These are phyloP conservation scores for Caenorhabditis panamensis DNA, from an alignment of 2,888 invertebrate species.

Conservation along the genomic window DNA sequence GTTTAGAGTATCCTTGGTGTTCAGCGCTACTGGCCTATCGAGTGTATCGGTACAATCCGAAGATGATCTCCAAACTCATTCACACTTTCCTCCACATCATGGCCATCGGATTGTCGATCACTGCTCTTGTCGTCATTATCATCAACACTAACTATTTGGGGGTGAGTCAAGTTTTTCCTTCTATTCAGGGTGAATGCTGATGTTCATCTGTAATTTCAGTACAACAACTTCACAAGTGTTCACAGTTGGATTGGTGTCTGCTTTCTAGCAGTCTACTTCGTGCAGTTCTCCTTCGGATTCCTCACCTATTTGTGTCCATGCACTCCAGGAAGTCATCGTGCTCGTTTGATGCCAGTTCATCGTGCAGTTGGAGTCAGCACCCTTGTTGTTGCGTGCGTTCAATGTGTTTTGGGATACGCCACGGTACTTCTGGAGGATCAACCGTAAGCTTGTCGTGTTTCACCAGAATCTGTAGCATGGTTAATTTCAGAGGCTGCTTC, in stretches of 20 bases:
- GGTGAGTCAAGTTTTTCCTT: slow-evolving; percentile 20
- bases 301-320: slow-evolving; percentile 69
- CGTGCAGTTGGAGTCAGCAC: slow-evolving; percentile 63
- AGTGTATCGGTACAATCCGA: slow-evolving; percentile 70
- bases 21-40: slow-evolving; percentile 75
- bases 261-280: slow-evolving; percentile 68
- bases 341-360: slow-evolving; percentile 70
- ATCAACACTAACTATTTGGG: slow-evolving; percentile 36
- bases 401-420: slow-evolving; percentile 61
- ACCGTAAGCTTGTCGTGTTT: slow-evolving; percentile 26
- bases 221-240: slow-evolving; percentile 67
- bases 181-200: neutral
- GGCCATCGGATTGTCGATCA: slow-evolving; percentile 65
- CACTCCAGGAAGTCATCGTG: slow-evolving; percentile 57
- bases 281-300: slow-evolving; percentile 73
- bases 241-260: slow-evolving; percentile 76
- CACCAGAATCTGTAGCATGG: neutral
- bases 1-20: no score
- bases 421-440: slow-evolving; percentile 33
- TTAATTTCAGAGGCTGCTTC: slow-evolving; percentile 63
- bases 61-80: slow-evolving; percentile 71
- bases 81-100: slow-evolving; percentile 69
- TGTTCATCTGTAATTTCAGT: slow-evolving; percentile 18
- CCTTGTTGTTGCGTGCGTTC: slow-evolving; percentile 56
- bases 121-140: slow-evolving; percentile 65